Conservation (phyloP, 2,888 invertebrate genomes). For the Melanostoma scalare region DNA sequence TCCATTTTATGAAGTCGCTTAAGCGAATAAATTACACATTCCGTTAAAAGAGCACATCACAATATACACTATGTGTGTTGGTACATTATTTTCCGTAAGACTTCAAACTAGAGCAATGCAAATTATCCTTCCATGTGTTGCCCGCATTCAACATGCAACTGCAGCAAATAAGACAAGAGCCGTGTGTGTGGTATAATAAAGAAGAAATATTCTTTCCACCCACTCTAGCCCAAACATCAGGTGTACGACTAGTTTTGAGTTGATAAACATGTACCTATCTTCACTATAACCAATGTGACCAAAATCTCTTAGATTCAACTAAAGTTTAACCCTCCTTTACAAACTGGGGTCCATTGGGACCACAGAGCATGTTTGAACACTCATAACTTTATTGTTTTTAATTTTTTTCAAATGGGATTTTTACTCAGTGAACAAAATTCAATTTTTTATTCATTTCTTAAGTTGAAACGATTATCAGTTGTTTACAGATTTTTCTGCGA, state of each 20-base stretch:
- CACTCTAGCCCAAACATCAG: constrained; percentile 3
- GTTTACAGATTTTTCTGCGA: too few relatives aligned
- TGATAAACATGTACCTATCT: neutral
- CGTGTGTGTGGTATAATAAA: constrained; percentile 15
- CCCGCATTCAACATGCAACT: constrained; percentile 32
- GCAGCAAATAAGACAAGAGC: constrained; percentile 8
- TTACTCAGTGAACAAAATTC: too few relatives aligned
- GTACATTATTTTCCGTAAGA: constrained; percentile 31
- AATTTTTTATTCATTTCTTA: too few relatives aligned
- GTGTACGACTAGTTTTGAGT: constrained; percentile 22
- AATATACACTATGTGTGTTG: too few relatives aligned
- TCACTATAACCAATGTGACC: neutral
- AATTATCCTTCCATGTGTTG: constrained; percentile 53
- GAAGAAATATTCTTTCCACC: neutral
- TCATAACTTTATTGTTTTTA: too few relatives aligned
- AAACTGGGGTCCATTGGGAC: too few relatives aligned
- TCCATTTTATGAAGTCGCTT: constrained; percentile 19
- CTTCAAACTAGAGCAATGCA: constrained; percentile 52
- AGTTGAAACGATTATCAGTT: too few relatives aligned
- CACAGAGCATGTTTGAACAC: too few relatives aligned
- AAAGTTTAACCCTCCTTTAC: neutral
- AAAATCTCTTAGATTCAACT: neutral
- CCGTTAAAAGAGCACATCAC: neutral
- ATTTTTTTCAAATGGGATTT: too few relatives aligned
- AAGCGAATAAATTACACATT: constrained; percentile 31